A percentile compares a stretch with the other conserved stretches of the same genome.
These are phyloP conservation scores for Plusia festucae DNA, from an alignment of 2,888 invertebrate genomes.

Conservation along the genomic window DNA sequence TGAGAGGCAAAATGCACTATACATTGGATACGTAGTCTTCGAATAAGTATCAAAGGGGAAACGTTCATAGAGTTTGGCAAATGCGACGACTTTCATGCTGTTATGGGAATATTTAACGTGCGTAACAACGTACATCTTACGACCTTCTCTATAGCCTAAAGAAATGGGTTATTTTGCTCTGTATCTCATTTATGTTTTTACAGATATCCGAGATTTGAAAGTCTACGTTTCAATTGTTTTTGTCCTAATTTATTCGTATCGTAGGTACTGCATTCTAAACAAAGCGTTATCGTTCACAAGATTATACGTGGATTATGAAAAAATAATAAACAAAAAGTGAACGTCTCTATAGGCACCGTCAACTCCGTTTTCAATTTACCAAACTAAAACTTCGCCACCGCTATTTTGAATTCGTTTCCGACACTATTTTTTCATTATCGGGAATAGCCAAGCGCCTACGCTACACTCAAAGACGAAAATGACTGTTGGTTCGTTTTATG, in stretches of 20 bases:
- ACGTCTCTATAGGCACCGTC: background rate
- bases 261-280: no score
- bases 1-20: constrained; percentile 43
- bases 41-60: constrained; percentile 51
- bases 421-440: constrained; percentile 4
- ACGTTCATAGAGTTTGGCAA: constrained; percentile 61
- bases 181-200: background rate
- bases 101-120: constrained; percentile 31
- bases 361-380: background rate
- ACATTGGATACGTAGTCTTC: constrained; percentile 28
- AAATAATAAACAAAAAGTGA: no score
- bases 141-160: constrained; percentile 4
- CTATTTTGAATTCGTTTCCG: background rate
- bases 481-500: constrained; percentile 1
- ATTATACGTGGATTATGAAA: no score
- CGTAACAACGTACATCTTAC: constrained; percentile 18
- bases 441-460: no score
- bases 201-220: no score
- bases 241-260: no score
- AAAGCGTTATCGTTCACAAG: no score
- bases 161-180: background rate
- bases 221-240: no score
- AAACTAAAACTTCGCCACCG: constrained; percentile 2
- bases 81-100: constrained; percentile 42
- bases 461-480: background rate